Percentiles rank a stretch among this genome's conserved stretches.
Conservation (phyloP, 1,140 invertebrate species). For the Meloidogyne floridensis region DNA sequence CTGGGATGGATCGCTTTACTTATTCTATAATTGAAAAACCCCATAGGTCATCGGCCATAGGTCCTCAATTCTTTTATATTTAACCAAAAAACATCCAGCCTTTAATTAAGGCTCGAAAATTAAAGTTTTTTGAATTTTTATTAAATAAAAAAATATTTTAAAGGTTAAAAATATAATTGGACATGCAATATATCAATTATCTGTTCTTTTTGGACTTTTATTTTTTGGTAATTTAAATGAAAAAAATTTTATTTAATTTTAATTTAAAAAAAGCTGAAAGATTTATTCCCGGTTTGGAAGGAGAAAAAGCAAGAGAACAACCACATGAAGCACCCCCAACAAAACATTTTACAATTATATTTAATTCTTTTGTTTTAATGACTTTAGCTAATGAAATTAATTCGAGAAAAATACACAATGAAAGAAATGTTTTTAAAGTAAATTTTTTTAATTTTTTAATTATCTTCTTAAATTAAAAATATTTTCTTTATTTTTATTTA, state of each 20-base stretch:
- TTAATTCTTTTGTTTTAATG: conserved; percentile 99
- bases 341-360: conserved; percentile 97
- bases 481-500: conserved; percentile 17
- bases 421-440: conserved; percentile 82
- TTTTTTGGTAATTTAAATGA: conserved; percentile 74
- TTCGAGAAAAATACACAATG: conserved; percentile 97
- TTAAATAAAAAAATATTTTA: background rate
- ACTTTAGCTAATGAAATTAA: conserved; percentile 99
- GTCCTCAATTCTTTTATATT: too few relatives aligned
- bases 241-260: conserved; percentile 5
- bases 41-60: too few relatives aligned
- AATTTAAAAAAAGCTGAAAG: conserved; percentile 37
- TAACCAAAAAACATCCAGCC: too few relatives aligned
- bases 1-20: too few relatives aligned
- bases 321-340: conserved; percentile 78
- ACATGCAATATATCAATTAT: conserved; percentile 92
- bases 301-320: conserved; percentile 76
- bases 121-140: too few relatives aligned
- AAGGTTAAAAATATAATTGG: conserved; percentile 90
- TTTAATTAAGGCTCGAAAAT: too few relatives aligned
- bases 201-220: conserved; percentile 88
- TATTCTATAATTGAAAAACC: too few relatives aligned
- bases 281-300: conserved; percentile 71
- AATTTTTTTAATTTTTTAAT: background rate
- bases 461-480: too few relatives aligned